Conservation (phyloP, 2,113 vertebrate genomes). For the Mustela nigripes region DNA sequence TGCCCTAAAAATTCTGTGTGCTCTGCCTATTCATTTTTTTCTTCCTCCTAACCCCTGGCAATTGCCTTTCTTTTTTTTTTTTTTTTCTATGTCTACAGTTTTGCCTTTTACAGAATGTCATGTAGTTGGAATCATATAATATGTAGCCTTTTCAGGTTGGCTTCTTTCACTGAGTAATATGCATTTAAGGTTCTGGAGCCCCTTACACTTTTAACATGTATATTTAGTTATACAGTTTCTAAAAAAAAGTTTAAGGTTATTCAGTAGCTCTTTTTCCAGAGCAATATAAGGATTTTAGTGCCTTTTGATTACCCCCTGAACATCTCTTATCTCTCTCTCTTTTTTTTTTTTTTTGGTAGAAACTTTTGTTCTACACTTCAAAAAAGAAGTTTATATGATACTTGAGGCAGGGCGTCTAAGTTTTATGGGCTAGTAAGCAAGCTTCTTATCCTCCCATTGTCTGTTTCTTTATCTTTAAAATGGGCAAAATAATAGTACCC, state of each 20-base stretch:
- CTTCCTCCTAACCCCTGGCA: neutral
- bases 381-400: neutral
- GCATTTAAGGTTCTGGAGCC: neutral
- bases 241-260: neutral
- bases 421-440: neutral
- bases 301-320: neutral
- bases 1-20: neutral
- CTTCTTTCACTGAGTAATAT: neutral
- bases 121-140: neutral
- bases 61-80: neutral
- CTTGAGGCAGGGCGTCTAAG: neutral
- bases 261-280: neutral
- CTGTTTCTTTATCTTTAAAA: conserved; percentile 5
- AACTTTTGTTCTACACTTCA: neutral
- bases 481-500: neutral
- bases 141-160: neutral
- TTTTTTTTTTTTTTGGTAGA: neutral
- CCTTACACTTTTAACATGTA: neutral
- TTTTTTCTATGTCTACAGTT: neutral
- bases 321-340: neutral
- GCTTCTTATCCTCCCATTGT: neutral
- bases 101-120: neutral
- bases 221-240: neutral
- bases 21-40: neutral
- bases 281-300: neutral